Percentiles rank a stretch among this genome's conserved stretches.
phyloP scores from a whole-genome alignment of 2,797 vertebrate genomes.

The Chlorospingus flavigularis region DNA sequence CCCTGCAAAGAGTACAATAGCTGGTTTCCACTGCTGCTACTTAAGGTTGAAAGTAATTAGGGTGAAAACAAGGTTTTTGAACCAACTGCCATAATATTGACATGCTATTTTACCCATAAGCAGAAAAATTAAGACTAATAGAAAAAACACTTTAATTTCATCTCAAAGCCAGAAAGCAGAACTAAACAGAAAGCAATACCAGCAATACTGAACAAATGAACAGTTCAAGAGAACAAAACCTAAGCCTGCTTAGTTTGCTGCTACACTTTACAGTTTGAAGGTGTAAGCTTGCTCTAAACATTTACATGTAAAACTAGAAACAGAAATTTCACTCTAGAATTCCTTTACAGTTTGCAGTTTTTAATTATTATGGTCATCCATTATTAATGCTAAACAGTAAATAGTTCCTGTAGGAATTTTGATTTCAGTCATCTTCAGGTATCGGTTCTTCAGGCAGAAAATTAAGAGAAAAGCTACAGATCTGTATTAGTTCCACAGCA shows the following conservation, averaged over 20 bases:
- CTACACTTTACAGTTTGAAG: not conserved
- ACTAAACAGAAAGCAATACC: not conserved
- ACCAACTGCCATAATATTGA: not conserved
- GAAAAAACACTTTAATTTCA: not conserved
- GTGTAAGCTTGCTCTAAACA: not conserved
- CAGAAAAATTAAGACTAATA: not conserved
- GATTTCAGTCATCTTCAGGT: not conserved
- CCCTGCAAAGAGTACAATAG: constrained; percentile 64
- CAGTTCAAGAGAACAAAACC: not conserved
- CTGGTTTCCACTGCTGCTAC: not conserved
- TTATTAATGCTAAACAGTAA: constrained; percentile 41
- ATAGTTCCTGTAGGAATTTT: not conserved
- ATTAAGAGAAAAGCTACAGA: not conserved
- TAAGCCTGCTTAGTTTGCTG: not conserved
- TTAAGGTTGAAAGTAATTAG: not conserved
- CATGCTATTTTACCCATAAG: not conserved
- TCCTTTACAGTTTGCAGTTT: constrained; percentile 44
- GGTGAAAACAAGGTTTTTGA: not conserved
- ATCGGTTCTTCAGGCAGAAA: not conserved
- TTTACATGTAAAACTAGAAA: not conserved
- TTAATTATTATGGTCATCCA: constrained; percentile 55
- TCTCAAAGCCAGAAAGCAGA: not conserved
- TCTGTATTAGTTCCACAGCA: not conserved
- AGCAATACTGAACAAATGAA: not conserved
- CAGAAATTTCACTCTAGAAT: constrained; percentile 2